Percentiles rank a stretch among this genome's conserved stretches.
Conservation (phyloP, 2,888 invertebrate species). For the Lepidocyrtoides sp. region DNA sequence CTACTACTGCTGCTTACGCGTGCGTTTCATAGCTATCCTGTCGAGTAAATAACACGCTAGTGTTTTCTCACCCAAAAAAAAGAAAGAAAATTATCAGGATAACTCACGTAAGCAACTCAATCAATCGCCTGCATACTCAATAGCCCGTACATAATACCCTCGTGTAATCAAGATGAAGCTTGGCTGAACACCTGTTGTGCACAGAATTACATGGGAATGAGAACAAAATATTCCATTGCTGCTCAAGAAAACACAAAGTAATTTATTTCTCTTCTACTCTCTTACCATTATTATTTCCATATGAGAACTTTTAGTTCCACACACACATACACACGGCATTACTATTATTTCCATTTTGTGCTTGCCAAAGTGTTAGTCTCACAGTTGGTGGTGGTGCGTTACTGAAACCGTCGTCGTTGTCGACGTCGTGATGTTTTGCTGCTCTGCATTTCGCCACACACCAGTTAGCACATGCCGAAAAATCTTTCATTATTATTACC, state of each 20-base stretch:
- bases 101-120: not conserved
- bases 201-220: not conserved
- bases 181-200: not conserved
- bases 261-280: not conserved
- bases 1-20: not conserved
- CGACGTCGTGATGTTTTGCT: too few relatives aligned
- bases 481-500: not conserved
- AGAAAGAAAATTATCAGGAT: not conserved
- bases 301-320: not conserved
- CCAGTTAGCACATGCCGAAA: not conserved
- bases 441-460: not conserved
- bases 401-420: too few relatives aligned
- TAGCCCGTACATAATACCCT: not conserved
- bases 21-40: not conserved
- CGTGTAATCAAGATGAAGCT: not conserved
- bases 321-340: too few relatives aligned
- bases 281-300: too few relatives aligned
- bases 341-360: too few relatives aligned
- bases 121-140: constrained; percentile 5
- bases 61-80: not conserved
- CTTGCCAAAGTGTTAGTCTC: not conserved
- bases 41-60: not conserved
- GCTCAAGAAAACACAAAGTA: not conserved
- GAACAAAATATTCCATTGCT: not conserved
- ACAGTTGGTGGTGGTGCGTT: not conserved